A percentile compares a stretch with the other conserved stretches of the same genome.
These are phyloP conservation scores for Huso huso DNA, from an alignment of 2,797 vertebrate genomes.

Conservation along the genomic window DNA sequence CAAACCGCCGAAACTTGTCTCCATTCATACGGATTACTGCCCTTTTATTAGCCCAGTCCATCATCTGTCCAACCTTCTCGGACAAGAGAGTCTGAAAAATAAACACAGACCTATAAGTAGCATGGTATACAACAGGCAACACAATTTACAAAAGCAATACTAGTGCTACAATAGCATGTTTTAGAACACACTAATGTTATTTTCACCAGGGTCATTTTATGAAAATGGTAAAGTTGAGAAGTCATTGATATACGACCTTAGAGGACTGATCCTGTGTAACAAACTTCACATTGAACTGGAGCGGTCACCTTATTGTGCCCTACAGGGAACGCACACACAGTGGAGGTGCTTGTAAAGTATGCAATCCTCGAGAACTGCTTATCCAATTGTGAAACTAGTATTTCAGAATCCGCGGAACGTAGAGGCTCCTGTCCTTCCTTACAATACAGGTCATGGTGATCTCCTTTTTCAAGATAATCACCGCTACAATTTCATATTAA, in stretches of 20 bases:
- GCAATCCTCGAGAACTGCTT: too few species aligned
- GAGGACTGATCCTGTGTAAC: not conserved
- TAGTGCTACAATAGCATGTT: not conserved
- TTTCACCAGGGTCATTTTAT: not conserved
- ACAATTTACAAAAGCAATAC: not conserved
- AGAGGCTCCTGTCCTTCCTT: too few species aligned
- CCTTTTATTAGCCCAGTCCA: constrained; percentile 89
- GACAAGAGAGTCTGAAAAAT: constrained; percentile 75
- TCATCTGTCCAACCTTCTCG: constrained; percentile 88
- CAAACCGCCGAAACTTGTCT: constrained; percentile 86
- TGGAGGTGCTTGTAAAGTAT: too few species aligned
- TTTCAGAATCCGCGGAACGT: too few species aligned
- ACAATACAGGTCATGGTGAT: too few species aligned
- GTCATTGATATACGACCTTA: not conserved
- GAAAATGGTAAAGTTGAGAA: not conserved
- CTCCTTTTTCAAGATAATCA: too few species aligned
- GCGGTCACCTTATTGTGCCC: too few species aligned
- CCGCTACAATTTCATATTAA: too few species aligned
- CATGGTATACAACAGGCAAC: too few species aligned
- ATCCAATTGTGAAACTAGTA: too few species aligned
- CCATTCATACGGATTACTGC: constrained; percentile 89
- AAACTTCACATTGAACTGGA: too few species aligned
- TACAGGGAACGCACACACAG: too few species aligned
- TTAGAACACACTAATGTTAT: not conserved
- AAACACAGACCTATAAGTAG: not conserved